These are phyloP conservation scores for Laticauda colubrina DNA, from an alignment of 2,113 vertebrate species.

Conservation along the genomic window DNA sequence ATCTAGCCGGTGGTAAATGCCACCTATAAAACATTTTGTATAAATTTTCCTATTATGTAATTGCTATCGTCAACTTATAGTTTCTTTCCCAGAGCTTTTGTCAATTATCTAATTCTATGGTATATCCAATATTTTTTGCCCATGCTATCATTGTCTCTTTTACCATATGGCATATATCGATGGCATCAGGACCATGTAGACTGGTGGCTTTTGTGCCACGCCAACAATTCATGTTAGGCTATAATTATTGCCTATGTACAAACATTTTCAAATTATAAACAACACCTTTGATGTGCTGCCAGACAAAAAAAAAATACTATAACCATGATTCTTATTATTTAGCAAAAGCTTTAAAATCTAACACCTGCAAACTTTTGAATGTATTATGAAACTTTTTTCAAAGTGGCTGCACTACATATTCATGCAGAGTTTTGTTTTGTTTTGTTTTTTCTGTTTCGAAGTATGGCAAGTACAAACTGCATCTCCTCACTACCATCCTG, in stretches of 20 bases:
- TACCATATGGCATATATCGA: constrained; percentile 1
- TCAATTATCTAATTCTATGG: no score
- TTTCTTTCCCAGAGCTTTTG: no score
- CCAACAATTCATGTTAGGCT: background rate
- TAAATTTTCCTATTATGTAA: no score
- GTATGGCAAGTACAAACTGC: background rate
- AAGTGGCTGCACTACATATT: background rate
- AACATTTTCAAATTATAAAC: background rate
- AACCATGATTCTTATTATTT: background rate
- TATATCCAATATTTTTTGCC: no score
- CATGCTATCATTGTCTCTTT: no score
- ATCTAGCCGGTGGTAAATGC: no score
- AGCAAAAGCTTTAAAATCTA: background rate
- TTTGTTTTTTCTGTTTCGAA: background rate
- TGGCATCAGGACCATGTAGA: constrained; percentile 16
- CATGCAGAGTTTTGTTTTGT: background rate
- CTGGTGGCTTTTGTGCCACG: background rate
- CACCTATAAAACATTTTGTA: no score
- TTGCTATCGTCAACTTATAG: no score
- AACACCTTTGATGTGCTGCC: background rate
- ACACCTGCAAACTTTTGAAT: background rate
- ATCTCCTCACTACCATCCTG: background rate
- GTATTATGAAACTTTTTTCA: background rate
- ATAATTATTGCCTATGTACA: background rate
- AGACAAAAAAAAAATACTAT: background rate